Conservation (phyloP, 1,140 invertebrate genomes). For the Conopomorpha cramerella region DNA sequence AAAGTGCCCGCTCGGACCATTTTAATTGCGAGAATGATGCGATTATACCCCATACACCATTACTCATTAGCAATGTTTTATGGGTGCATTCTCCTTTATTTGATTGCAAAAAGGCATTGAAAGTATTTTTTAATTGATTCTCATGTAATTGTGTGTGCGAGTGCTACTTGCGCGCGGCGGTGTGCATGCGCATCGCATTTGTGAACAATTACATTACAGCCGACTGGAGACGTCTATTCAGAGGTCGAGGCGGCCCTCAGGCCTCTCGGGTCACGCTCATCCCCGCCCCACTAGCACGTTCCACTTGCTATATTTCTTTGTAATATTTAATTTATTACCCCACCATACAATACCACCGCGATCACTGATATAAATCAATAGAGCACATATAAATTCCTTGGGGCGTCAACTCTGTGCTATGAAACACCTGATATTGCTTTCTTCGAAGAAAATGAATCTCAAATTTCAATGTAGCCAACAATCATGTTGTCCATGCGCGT, state of each 20-base stretch:
- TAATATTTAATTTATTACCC: not conserved
- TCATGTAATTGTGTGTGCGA: too few species aligned
- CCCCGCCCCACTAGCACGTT: constrained; percentile 17
- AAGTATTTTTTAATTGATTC: too few species aligned
- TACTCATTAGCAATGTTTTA: too few species aligned
- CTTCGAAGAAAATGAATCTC: not conserved
- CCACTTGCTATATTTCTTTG: constrained; percentile 17
- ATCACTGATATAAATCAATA: not conserved
- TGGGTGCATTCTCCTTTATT: too few species aligned
- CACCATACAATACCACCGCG: not conserved
- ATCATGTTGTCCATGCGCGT: too few species aligned
- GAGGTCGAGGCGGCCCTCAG: constrained; percentile 15
- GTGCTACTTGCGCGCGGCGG: too few species aligned
- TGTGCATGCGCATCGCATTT: too few species aligned
- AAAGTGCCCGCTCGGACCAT: too few species aligned
- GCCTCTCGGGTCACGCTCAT: constrained; percentile 20
- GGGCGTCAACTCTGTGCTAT: not conserved
- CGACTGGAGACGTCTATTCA: constrained; percentile 9
- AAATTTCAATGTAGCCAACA: constrained; percentile 4
- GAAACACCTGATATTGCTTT: not conserved
- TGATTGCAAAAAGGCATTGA: too few species aligned
- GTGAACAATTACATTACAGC: too few species aligned
- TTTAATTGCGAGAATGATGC: too few species aligned
- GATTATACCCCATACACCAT: too few species aligned
- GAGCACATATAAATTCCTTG: not conserved